A percentile compares a stretch with the other conserved stretches of the same genome.
Conservation (phyloP, 2,888 invertebrate species). For the Acrocera orbiculus region DNA sequence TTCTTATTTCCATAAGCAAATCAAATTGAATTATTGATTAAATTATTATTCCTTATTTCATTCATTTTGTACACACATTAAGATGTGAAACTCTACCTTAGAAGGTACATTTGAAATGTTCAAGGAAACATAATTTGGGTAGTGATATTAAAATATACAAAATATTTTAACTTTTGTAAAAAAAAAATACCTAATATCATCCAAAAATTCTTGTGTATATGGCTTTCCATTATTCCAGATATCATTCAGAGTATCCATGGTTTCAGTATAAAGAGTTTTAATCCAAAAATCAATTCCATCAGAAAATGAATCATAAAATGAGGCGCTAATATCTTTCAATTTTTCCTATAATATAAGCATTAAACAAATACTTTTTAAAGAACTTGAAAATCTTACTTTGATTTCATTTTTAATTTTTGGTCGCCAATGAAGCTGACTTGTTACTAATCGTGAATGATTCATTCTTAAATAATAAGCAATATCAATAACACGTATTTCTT, state of each 20-base stretch:
- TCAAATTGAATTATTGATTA: no score
- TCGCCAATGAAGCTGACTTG: constrained; percentile 64
- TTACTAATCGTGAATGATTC: constrained; percentile 67
- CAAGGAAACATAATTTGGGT: no score
- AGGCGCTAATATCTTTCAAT: constrained; percentile 29
- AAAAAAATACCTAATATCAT: constrained; percentile 41
- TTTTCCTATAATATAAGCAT: constrained; percentile 21
- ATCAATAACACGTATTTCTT: constrained; percentile 61
- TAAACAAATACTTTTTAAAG: constrained; percentile 1
- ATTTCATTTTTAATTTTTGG: constrained; percentile 50
- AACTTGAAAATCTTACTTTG: constrained; percentile 31
- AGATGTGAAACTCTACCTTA: no score
- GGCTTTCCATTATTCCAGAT: constrained; percentile 63
- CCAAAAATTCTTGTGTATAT: constrained; percentile 47
- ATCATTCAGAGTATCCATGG: constrained; percentile 43
- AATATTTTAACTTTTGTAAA: no score
- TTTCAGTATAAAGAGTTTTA: constrained; percentile 50
- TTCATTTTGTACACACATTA: no score
- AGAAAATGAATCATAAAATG: constrained; percentile 34
- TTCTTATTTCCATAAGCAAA: background rate
- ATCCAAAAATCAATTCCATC: constrained; percentile 45
- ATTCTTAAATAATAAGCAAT: constrained; percentile 59
- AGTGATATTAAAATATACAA: background rate
- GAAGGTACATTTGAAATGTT: no score
- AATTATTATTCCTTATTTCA: no score